phyloP scores from a whole-genome alignment of 1,140 invertebrate genomes.

The Drosophila santomea region DNA sequence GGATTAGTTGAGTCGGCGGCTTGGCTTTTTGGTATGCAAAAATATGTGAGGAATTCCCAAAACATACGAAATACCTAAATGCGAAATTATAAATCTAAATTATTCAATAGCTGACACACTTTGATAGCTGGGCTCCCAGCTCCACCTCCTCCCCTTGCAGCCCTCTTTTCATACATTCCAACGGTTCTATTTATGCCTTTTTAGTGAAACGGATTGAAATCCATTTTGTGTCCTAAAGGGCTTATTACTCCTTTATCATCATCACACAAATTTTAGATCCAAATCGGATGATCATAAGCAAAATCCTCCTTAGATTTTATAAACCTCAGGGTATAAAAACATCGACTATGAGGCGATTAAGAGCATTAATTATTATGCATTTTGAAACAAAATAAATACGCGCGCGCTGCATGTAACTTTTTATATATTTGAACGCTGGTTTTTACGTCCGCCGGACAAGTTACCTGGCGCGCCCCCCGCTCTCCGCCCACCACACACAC shows the following conservation, averaged over 20 bases:
- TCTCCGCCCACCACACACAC: constrained; percentile 30
- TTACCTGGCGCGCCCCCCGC: constrained; percentile 50
- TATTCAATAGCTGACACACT: constrained; percentile 70
- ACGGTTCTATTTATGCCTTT: not conserved
- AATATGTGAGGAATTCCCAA: constrained; percentile 78
- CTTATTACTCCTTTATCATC: not conserved
- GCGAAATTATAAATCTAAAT: constrained; percentile 77
- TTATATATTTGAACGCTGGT: constrained; percentile 50
- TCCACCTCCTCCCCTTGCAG: not conserved
- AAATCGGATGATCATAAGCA: not conserved
- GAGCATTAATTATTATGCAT: constrained; percentile 80
- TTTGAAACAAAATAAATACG: constrained; percentile 63
- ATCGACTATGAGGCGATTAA: not conserved
- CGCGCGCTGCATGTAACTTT: constrained; percentile 67
- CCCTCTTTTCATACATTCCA: not conserved
- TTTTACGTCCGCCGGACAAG: constrained; percentile 74
- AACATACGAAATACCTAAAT: constrained; percentile 59
- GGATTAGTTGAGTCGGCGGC: constrained; percentile 56
- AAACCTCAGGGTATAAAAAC: not conserved
- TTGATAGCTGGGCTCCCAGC: constrained; percentile 17
- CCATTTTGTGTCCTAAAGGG: not conserved
- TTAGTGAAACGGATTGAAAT: not conserved
- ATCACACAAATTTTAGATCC: not conserved
- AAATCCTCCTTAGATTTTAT: not conserved
- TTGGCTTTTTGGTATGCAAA: constrained; percentile 69